These are phyloP conservation scores for Apotomis betuletana DNA, from an alignment of 2,888 invertebrate species.

Conservation along the genomic window DNA sequence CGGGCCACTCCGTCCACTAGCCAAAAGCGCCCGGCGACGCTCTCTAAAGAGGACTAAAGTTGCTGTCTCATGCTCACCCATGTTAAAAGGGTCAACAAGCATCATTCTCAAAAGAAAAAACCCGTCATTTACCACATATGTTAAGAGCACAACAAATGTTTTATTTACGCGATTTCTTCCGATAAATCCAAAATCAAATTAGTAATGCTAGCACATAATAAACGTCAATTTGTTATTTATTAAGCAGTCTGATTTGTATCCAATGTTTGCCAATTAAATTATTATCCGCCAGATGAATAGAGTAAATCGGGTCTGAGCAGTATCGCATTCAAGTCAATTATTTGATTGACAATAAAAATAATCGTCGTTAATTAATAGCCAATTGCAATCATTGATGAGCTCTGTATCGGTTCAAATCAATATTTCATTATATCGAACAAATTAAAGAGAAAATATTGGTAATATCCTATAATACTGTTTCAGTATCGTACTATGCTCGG, in stretches of 20 bases:
- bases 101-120: conserved; percentile 4
- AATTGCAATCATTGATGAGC: conserved; percentile 10
- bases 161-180: background rate
- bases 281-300: background rate
- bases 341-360: background rate
- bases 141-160: background rate
- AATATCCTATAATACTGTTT: too few species aligned
- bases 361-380: background rate
- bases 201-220: background rate
- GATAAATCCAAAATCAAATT: background rate
- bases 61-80: conserved; percentile 71
- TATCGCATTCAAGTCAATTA: background rate
- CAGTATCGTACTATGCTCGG: too few species aligned
- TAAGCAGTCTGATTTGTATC: background rate
- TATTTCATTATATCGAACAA: background rate
- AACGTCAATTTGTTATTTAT: conserved; percentile 5
- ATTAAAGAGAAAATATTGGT: too few species aligned
- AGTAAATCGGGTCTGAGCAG: conserved; percentile 3
- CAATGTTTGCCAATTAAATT: conserved; percentile 8
- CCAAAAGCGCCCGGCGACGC: conserved; percentile 60
- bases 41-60: conserved; percentile 60
- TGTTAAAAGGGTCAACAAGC: conserved; percentile 66
- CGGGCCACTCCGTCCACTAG: conserved; percentile 49
- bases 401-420: conserved; percentile 9
- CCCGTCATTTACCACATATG: background rate